A percentile compares a stretch with the other conserved stretches of the same genome.
phyloP scores from a whole-genome alignment of 2,888 invertebrate genomes.

The Dastarcus helophoroides region DNA sequence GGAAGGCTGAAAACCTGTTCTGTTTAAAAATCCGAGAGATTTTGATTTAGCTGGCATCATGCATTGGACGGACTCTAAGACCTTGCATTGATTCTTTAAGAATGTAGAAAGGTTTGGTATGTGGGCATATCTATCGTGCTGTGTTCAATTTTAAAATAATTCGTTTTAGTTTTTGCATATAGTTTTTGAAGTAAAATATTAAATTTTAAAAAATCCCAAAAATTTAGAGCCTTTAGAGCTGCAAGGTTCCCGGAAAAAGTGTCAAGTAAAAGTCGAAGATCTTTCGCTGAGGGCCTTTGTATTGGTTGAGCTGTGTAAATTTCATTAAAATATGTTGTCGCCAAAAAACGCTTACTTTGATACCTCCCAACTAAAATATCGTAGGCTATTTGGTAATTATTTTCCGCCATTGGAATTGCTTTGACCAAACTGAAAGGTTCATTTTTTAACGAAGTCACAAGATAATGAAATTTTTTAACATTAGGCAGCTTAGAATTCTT shows the following conservation, averaged over 20 bases:
- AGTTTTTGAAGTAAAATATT: constrained; percentile 6
- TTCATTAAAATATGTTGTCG: constrained; percentile 8
- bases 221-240: too few species aligned
- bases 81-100: constrained; percentile 4
- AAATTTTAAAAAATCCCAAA: too few species aligned
- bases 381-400: constrained; percentile 7
- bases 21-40: constrained; percentile 6
- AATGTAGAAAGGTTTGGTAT: constrained; percentile 4
- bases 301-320: too few species aligned
- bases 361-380: constrained; percentile 3
- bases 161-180: too few species aligned
- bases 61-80: constrained; percentile 4
- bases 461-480: constrained; percentile 8
- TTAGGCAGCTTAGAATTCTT: constrained; percentile 4
- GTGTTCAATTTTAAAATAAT: constrained; percentile 5
- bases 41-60: constrained; percentile 1
- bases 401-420: constrained; percentile 3
- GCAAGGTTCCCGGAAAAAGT: too few species aligned
- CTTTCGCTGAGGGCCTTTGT: too few species aligned
- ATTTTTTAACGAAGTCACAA: constrained; percentile 4
- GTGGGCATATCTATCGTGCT: constrained; percentile 5
- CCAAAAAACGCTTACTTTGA: constrained; percentile 6
- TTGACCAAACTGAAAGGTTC: constrained; percentile 3
- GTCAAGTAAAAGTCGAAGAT: too few species aligned
- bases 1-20: too few species aligned